Conservation (phyloP, 2,797 vertebrate species). For the Smutsia temminckii region DNA sequence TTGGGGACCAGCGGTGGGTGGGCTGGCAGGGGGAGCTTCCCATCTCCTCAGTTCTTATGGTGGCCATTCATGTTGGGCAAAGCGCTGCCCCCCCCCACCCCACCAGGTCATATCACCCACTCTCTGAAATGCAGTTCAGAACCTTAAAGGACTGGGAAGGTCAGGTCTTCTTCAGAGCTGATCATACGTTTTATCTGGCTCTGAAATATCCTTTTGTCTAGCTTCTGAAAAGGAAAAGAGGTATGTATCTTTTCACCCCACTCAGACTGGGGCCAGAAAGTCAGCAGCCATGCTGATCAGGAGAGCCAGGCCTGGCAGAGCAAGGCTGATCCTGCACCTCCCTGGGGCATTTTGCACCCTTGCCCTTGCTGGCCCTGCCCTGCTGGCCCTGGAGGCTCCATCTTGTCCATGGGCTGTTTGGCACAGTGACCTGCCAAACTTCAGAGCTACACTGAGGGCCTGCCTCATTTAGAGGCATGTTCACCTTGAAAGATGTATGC, state of each 20-base stretch:
- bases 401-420: neutral
- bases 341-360: neutral
- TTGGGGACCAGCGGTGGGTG: neutral
- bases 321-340: neutral
- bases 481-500: neutral
- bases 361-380: neutral
- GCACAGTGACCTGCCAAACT: neutral
- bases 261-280: conserved; percentile 4
- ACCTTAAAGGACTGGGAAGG: neutral
- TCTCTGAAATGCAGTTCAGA: neutral
- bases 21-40: neutral
- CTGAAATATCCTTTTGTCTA: neutral
- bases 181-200: neutral
- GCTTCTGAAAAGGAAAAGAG: conserved; percentile 34
- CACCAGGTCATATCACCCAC: neutral
- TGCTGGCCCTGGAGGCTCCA: neutral
- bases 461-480: neutral
- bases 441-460: neutral
- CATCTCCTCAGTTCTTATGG: neutral
- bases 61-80: neutral
- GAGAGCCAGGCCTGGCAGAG: neutral
- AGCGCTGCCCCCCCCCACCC: neutral
- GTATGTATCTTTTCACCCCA: neutral
- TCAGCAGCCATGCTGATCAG: neutral
- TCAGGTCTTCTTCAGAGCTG: neutral